Conservation (phyloP, 2,888 invertebrate species). For the Cabera pusaria region DNA sequence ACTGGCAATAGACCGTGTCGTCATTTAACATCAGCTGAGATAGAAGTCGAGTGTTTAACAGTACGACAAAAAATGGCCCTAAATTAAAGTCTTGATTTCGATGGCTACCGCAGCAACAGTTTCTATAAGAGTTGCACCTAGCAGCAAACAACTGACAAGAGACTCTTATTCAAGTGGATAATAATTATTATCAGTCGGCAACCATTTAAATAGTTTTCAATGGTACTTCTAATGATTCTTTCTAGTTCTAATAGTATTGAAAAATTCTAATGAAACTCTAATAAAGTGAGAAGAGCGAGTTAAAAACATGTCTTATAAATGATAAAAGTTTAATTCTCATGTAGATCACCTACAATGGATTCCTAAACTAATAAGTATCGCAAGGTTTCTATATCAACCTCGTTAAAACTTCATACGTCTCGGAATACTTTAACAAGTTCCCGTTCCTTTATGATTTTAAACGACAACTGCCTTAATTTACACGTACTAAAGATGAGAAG, state of each 20-base stretch:
- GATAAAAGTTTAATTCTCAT: constrained; percentile 16
- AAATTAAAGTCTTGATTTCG: too few species aligned
- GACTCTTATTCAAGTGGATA: too few species aligned
- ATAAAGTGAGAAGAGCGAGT: constrained; percentile 8
- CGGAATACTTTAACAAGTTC: constrained; percentile 57
- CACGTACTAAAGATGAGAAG: constrained; percentile 32
- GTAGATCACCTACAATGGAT: constrained; percentile 25
- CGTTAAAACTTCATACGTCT: constrained; percentile 64
- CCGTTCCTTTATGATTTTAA: constrained; percentile 49
- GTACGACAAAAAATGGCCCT: too few species aligned
- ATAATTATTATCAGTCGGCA: too few species aligned
- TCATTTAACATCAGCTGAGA: too few species aligned
- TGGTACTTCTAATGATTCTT: too few species aligned
- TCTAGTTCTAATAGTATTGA: background rate
- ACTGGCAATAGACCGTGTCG: too few species aligned
- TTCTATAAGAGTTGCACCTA: too few species aligned
- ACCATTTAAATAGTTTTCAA: too few species aligned
- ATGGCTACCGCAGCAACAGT: too few species aligned
- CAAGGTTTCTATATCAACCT: constrained; percentile 47
- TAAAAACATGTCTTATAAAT: constrained; percentile 8
- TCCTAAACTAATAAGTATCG: constrained; percentile 45
- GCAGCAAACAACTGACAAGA: too few species aligned
- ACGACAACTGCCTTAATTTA: constrained; percentile 47
- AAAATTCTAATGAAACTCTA: background rate
- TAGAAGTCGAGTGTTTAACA: too few species aligned